Base-by-base conservation (phyloP, 64 coral and sea anemone species). In the Montipora cactus region DNA sequence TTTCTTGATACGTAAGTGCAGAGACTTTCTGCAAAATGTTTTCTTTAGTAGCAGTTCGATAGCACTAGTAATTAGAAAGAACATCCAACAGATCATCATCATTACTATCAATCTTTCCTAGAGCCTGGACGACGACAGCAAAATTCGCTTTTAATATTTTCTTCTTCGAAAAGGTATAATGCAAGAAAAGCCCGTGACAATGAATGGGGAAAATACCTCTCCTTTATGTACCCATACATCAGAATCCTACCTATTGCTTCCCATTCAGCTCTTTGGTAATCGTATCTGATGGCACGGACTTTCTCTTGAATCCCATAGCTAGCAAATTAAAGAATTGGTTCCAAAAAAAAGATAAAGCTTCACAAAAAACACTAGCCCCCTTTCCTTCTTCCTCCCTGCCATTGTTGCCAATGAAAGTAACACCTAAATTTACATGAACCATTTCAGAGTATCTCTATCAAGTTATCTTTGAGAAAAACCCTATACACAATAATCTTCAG, bases 281-380 rank as follows among this genome's bases (percentile, higher is more conserved):
- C 89, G 79, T 95, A 88, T 78, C 93, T 95, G 71, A 91, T 72
- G 47, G 81, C 84, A 91, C 89, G 93, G 37, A 95, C 90, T 83
- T 89, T 95, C 51, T 95, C 90, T 71, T 90, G 89, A 58, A 61
- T 82, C 74, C 77, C 94, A 70, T 87, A 19, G 94, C 66, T 87
- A 68, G 70, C 55, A 89, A 91, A 77, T 90, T 75, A 53, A 45
- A 88, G 77, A 95, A 95, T 37, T 37, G 37, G 37, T 37, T 37
- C 37, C 37, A 37, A 37, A 37, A 37, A 25, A 67, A 8, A 8
- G 53, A 90, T 44, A 95, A 48, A 13, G 71, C 50, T 53, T 89
- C 74, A 23, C 4, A 75, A 53, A 89, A 25, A 76, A 89, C 67
- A 73, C 84, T 66, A 76, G 76, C 45, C 11, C 14, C 76, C 47